Evolutionary conservation across 2,888 invertebrate species (phyloP).

Genomic region (Brachypalpus laphriformis): DNA sequence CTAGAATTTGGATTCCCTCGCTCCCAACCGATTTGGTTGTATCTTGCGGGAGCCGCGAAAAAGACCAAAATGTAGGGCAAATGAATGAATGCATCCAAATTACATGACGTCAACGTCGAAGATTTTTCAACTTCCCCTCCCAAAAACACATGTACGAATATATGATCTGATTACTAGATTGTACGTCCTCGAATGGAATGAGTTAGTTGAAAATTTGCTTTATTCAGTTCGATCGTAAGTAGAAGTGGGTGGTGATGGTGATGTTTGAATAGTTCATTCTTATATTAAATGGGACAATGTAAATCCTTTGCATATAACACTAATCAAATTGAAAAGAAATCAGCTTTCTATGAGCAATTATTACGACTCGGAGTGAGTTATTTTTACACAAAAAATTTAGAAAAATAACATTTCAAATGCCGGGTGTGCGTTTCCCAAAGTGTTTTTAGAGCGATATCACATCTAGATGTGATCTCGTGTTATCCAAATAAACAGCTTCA

Average conservation of each 20-base stretch:
- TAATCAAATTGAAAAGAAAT: neutral
- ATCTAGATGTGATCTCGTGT: neutral
- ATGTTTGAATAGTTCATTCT: neutral
- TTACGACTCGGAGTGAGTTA: constrained; percentile 56
- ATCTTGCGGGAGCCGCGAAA: neutral
- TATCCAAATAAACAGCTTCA: too few species aligned
- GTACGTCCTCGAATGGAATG: constrained; percentile 16
- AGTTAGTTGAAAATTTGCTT: constrained; percentile 10
- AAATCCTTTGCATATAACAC: neutral
- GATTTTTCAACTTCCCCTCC: constrained; percentile 1
- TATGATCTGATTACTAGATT: neutral
- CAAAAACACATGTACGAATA: neutral
- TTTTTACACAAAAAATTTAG: constrained; percentile 20
- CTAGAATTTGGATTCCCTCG: neutral
- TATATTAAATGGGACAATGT: neutral
- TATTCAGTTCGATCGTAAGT: constrained; percentile 19
- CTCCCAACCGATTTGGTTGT: neutral
- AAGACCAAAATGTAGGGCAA: neutral
- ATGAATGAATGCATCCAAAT: constrained; percentile 33
- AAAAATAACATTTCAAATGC: constrained; percentile 1
- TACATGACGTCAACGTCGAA: constrained; percentile 19
- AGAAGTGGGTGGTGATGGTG: constrained; percentile 2
- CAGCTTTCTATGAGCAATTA: constrained; percentile 44
- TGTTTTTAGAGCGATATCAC: neutral
- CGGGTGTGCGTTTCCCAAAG: constrained; percentile 1